These are phyloP conservation scores for Gibbula magus DNA, from an alignment of 2,888 invertebrate species.

Conservation along the genomic window DNA sequence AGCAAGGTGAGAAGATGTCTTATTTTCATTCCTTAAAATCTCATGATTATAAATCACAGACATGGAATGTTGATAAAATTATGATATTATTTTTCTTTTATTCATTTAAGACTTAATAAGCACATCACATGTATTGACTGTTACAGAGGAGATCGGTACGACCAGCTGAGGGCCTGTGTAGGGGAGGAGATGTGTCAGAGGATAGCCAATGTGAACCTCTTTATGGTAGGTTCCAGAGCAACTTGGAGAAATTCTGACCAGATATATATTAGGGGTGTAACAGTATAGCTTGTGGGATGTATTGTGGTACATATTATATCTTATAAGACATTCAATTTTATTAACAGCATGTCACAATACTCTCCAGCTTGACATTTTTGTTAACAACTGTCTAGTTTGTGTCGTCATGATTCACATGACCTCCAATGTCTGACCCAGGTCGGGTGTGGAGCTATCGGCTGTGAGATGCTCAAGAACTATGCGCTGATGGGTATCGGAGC, in stretches of 20 bases:
- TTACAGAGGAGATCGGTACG: constrained; percentile 71
- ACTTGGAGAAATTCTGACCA: too few species aligned
- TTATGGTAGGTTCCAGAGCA: constrained; percentile 71
- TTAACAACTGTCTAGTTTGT: too few species aligned
- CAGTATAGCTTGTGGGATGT: too few species aligned
- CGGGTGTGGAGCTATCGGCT: constrained; percentile 76
- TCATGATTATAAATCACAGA: neutral
- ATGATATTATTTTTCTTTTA: neutral
- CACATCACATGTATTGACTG: neutral
- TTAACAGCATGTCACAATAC: too few species aligned
- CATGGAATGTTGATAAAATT: neutral
- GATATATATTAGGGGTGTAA: too few species aligned
- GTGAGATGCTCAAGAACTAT: constrained; percentile 76
- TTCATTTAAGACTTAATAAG: neutral
- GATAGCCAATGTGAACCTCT: constrained; percentile 62
- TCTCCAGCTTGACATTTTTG: too few species aligned
- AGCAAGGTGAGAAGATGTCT: constrained; percentile 42
- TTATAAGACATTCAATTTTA: too few species aligned
- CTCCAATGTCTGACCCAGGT: constrained; percentile 55
- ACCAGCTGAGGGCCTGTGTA: constrained; percentile 69
- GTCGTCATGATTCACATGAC: too few species aligned
- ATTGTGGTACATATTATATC: too few species aligned
- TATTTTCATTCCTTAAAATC: neutral
- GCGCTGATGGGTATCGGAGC: constrained; percentile 71
- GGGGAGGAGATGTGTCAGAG: constrained; percentile 61